These are phyloP conservation scores for Protonemura montana DNA, from an alignment of 2,888 invertebrate species.

Conservation along the genomic window DNA sequence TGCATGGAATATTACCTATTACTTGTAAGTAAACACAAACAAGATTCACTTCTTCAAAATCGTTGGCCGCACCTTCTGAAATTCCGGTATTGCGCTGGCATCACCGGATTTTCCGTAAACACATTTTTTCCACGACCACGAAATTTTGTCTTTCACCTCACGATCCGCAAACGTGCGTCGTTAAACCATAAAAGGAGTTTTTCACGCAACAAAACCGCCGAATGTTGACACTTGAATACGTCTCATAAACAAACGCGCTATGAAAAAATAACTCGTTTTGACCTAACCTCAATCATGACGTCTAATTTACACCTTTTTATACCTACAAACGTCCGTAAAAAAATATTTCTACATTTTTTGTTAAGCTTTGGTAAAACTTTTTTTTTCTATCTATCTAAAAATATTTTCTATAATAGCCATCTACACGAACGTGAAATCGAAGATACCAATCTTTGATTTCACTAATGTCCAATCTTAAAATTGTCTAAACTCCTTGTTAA, in stretches of 20 bases:
- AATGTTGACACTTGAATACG: background rate
- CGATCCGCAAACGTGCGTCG: background rate
- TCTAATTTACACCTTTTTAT: background rate
- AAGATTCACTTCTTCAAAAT: background rate
- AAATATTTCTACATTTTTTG: background rate
- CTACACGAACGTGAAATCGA: too few relatives aligned
- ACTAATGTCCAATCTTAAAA: too few relatives aligned
- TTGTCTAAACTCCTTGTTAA: too few relatives aligned
- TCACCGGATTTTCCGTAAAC: background rate
- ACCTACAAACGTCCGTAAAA: background rate
- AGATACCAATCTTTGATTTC: too few relatives aligned
- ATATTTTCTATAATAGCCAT: too few relatives aligned
- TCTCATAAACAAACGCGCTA: background rate
- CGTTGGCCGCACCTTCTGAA: too few relatives aligned
- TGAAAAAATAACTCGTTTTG: background rate
- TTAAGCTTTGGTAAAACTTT: too few relatives aligned
- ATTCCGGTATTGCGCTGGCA: too few relatives aligned
- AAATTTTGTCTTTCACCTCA: background rate
- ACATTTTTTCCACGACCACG: background rate
- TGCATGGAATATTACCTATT: background rate
- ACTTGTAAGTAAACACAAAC: background rate
- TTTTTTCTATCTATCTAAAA: too few relatives aligned
- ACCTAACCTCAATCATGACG: slow-evolving; percentile 2
- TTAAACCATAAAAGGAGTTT: slow-evolving; percentile 7
- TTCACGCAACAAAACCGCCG: background rate